Evolutionary conservation across 2,797 vertebrate species (phyloP).

Genomic region (Phaenicophaeus curvirostris): DNA sequence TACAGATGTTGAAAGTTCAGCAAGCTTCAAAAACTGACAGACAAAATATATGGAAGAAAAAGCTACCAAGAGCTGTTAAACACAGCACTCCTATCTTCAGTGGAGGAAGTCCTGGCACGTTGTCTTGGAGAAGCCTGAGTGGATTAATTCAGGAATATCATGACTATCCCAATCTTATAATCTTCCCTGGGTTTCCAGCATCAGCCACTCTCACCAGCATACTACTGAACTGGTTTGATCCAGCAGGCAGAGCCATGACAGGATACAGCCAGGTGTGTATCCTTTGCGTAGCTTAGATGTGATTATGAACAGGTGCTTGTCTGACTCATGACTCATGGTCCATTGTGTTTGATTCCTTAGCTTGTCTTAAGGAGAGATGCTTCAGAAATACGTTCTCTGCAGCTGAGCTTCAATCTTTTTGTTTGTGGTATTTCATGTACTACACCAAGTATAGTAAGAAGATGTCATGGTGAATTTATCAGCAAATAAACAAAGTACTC

Average conservation of each 20-base stretch:
- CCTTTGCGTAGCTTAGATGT: background rate
- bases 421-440: background rate
- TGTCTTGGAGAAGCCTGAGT: background rate
- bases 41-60: background rate
- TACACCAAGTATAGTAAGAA: background rate
- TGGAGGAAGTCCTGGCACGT: background rate
- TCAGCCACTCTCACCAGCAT: background rate
- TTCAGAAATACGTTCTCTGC: background rate
- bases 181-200: background rate
- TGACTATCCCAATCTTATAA: background rate
- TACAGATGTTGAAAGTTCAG: background rate
- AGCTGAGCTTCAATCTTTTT: background rate
- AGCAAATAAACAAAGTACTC: background rate
- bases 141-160: background rate
- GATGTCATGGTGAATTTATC: background rate
- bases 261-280: accelerated
- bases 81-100: background rate
- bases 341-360: background rate
- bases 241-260: no score
- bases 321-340: background rate
- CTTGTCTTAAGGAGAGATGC: background rate
- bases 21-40: background rate
- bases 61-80: background rate
- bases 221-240: background rate
- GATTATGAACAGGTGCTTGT: background rate